Conservation (phyloP, 2,113 vertebrate genomes). For the Rhinichthys klamathensis region DNA sequence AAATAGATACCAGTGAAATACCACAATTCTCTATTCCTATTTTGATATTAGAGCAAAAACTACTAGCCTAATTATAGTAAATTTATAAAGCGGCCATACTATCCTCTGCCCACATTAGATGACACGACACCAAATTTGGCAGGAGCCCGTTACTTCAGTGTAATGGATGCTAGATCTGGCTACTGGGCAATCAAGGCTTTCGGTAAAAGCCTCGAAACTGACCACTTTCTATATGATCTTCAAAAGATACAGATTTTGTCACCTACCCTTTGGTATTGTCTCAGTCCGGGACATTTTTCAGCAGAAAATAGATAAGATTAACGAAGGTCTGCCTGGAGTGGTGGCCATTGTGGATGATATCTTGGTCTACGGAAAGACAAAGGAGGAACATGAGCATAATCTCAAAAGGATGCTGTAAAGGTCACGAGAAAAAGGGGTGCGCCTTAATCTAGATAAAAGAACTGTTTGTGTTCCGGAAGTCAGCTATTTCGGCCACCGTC, state of each 20-base stretch:
- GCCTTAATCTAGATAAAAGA: constrained; percentile 29
- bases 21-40: no score
- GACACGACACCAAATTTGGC: no score
- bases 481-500: constrained; percentile 22
- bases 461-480: neutral
- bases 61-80: no score
- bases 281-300: constrained; percentile 26
- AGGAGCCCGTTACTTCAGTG: neutral
- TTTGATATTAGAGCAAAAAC: no score
- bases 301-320: constrained; percentile 4
- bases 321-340: neutral
- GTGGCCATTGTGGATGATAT: neutral
- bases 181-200: constrained; percentile 52
- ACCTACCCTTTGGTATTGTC: constrained; percentile 39
- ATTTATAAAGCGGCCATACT: neutral
- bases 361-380: neutral
- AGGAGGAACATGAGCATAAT: constrained; percentile 8
- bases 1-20: no score
- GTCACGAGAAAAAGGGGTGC: neutral
- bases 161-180: constrained; percentile 42
- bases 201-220: constrained; percentile 29
- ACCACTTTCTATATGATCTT: constrained; percentile 47
- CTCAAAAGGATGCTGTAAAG: neutral
- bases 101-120: no score
- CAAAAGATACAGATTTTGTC: constrained; percentile 28